Evolutionary conservation across 2,113 vertebrate species (phyloP).

Genomic region (Nansenia antarctica): DNA sequence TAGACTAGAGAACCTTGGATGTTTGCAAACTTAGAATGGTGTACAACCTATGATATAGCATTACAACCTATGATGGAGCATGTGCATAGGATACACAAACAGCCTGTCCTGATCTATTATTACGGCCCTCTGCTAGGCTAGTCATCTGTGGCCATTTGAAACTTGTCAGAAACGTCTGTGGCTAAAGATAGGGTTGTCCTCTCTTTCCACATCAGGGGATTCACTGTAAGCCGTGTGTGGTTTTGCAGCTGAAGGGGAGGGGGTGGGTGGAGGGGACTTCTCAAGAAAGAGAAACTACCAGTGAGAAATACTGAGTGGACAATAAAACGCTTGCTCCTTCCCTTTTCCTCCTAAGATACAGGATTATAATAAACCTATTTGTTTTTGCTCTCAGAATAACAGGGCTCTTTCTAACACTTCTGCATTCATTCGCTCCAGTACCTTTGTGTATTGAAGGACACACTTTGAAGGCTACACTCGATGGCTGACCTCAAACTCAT

Average conservation of each 20-base stretch:
- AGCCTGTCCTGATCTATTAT: slow-evolving; percentile 60
- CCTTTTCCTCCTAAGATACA: neutral
- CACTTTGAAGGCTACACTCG: neutral
- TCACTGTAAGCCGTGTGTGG: slow-evolving; percentile 6
- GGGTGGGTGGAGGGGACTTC: slow-evolving; percentile 1
- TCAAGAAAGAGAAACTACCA: slow-evolving; percentile 8
- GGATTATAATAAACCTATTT: neutral
- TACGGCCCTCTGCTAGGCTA: slow-evolving; percentile 56
- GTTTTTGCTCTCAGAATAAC: neutral
- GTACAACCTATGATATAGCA: too few species aligned
- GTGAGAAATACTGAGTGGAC: neutral
- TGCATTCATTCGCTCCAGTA: neutral
- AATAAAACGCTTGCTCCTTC: neutral
- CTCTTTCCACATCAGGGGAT: slow-evolving; percentile 26
- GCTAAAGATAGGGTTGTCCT: slow-evolving; percentile 59
- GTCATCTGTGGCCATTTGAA: slow-evolving; percentile 48
- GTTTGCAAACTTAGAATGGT: too few species aligned
- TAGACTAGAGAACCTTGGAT: too few species aligned
- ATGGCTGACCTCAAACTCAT: neutral
- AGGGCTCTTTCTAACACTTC: neutral
- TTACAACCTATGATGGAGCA: slow-evolving; percentile 44
- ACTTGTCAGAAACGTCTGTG: slow-evolving; percentile 18
- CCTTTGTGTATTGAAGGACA: neutral
- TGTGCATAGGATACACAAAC: slow-evolving; percentile 50
- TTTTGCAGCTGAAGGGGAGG: neutral